A percentile compares a stretch with the other conserved stretches of the same genome.
Conservation (phyloP, 2,113 vertebrate genomes). For the Pipra filicauda region DNA sequence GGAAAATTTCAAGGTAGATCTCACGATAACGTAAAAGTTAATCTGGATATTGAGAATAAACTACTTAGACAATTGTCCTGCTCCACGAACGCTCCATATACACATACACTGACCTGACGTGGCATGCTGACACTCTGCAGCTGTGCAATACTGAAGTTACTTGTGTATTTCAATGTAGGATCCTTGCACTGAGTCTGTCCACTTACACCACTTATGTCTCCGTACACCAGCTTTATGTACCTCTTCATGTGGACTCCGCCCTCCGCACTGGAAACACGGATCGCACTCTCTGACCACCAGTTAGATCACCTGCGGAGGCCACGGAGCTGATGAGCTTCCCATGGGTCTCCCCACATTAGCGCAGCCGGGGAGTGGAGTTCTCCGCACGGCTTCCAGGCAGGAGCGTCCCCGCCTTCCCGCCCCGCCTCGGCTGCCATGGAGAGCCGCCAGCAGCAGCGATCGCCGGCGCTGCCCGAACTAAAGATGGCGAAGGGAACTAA, state of each 20-base stretch:
- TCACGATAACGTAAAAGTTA: neutral
- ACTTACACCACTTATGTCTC: neutral
- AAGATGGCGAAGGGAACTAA: neutral
- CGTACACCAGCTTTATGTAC: accelerated
- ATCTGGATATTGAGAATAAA: neutral
- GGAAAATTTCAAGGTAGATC: neutral
- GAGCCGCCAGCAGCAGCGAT: accelerated
- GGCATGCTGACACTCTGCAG: neutral
- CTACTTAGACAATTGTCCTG: too few relatives aligned
- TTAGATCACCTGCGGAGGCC: neutral
- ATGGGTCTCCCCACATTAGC: accelerated
- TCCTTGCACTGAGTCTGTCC: neutral
- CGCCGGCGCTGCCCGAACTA: neutral
- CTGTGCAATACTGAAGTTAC: accelerated
- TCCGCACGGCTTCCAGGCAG: neutral
- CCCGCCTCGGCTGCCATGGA: neutral
- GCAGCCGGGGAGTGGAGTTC: neutral
- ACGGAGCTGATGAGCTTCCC: accelerated
- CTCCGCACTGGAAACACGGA: neutral
- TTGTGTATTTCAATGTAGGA: accelerated
- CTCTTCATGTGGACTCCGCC: accelerated
- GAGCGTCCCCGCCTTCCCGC: neutral
- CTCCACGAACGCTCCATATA: accelerated
- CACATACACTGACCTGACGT: accelerated
- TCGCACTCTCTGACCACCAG: accelerated